These are phyloP conservation scores for Caenorhabditis brenneri DNA, from an alignment of 1,140 invertebrate species.

Conservation along the genomic window DNA sequence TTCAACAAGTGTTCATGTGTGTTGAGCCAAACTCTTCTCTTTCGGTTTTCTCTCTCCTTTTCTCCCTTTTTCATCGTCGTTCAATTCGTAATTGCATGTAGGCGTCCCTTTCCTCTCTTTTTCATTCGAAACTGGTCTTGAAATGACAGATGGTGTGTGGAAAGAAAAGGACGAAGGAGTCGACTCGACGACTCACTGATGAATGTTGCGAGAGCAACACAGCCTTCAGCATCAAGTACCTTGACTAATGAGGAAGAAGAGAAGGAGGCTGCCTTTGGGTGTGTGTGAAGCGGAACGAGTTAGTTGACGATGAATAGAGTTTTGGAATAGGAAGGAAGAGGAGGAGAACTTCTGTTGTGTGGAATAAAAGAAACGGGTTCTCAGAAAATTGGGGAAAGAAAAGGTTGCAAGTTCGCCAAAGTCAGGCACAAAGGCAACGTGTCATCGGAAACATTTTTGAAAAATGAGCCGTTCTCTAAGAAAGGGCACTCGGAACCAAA, in stretches of 20 bases:
- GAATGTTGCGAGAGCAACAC: conserved; percentile 35
- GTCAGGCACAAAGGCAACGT: too few species aligned
- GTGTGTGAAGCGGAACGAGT: conserved; percentile 33
- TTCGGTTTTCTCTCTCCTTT: neutral
- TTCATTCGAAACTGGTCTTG: neutral
- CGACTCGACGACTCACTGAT: conserved; percentile 18
- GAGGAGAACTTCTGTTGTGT: too few species aligned
- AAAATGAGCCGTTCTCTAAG: too few species aligned
- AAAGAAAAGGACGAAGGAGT: too few species aligned
- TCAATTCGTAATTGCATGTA: conserved; percentile 27
- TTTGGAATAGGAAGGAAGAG: neutral
- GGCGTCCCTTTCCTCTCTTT: neutral
- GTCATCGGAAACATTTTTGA: too few species aligned
- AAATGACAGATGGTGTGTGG: conserved; percentile 30
- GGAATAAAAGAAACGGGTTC: too few species aligned
- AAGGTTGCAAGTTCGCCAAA: too few species aligned
- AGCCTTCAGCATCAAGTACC: conserved; percentile 15
- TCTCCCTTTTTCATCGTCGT: neutral
- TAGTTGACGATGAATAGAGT: conserved; percentile 29
- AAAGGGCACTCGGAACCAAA: too few species aligned
- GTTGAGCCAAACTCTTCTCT: neutral
- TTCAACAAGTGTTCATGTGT: neutral
- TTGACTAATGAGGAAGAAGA: conserved; percentile 40
- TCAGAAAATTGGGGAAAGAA: too few species aligned
- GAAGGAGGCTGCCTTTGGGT: neutral